Evolutionary conservation across 2,113 vertebrate species (phyloP), one percentile per base, ranked within the genome.

Genomic region (Neolamprologus falcicula): DNA sequence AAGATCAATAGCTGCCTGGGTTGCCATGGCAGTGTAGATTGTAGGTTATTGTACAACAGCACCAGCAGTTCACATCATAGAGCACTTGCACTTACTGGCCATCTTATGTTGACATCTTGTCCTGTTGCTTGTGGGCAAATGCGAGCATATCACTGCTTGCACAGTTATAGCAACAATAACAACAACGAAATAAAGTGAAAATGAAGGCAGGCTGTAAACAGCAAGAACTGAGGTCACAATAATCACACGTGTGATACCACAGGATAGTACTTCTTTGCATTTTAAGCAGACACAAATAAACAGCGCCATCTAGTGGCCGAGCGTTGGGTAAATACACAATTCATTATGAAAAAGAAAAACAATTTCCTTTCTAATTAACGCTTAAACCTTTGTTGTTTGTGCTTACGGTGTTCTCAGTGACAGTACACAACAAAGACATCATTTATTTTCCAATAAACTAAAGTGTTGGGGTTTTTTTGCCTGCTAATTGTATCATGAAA

Each of bases 221-320:
- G 6, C 79, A 11, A 50, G 86, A 68, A 59, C 14, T 16, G 33
- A 76, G 16, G 24, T 71, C 42, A 84, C 4, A 54, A 24, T 61
- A 12, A 76, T 54, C 3, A 7, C n/a, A 26, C 10, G 28, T 40
- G 35, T 53, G 63, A 52, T 35, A 53, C 19, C 28, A 19, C 53
- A 68, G 37, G 3, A 2, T 5, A 52, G 37, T 10, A 3, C 8
- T 47, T 79, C 16, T 68, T 4, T 52, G 26, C 40, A 52, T 2
- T 59, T 9, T 10, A 33, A 47, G 31, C 45, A 81, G 82, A 57
- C 14, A 12, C 71, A 90, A 87, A 14, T 53, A 85, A 92, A 91
- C 73, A 92, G 84, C 91, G n/a, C 93, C 95, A 95, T 94, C 96
- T 95, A 94, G 94, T 92, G 95, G 66, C 55, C 19, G 73, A 78